Percentiles rank a stretch among this genome's conserved stretches.
Conservation (phyloP, 1,140 invertebrate species). For the Drosophila grimshawi region DNA sequence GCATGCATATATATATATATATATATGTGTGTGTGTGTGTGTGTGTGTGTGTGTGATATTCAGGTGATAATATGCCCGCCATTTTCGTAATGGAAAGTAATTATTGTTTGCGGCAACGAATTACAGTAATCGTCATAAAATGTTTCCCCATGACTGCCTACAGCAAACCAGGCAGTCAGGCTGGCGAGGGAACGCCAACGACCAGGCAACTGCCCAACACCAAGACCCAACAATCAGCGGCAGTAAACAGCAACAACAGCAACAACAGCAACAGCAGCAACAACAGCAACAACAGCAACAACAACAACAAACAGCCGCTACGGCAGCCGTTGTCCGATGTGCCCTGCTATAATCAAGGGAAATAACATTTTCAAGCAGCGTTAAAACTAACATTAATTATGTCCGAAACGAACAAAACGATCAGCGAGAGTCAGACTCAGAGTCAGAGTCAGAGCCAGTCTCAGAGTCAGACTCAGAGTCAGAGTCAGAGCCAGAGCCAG, state of each 20-base stretch:
- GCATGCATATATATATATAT: slow-evolving; percentile 6
- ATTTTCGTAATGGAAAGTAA: slow-evolving; percentile 85
- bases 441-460: neutral
- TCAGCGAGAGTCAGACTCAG: slow-evolving; percentile 33
- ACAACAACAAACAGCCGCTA: slow-evolving; percentile 33
- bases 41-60: slow-evolving; percentile 78
- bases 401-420: slow-evolving; percentile 83
- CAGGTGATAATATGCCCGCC: slow-evolving; percentile 85
- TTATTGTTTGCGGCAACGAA: slow-evolving; percentile 84
- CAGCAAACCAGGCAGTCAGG: slow-evolving; percentile 58
- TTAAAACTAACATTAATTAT: slow-evolving; percentile 85
- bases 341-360: slow-evolving; percentile 84
- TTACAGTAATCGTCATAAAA: slow-evolving; percentile 85
- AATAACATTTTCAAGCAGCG: slow-evolving; percentile 84
- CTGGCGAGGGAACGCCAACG: slow-evolving; percentile 28
- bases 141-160: slow-evolving; percentile 84
- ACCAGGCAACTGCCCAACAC: slow-evolving; percentile 51
- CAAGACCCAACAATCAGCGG: slow-evolving; percentile 76
- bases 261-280: slow-evolving; percentile 30
- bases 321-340: slow-evolving; percentile 54
- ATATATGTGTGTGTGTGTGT: slow-evolving; percentile 28
- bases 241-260: slow-evolving; percentile 67
- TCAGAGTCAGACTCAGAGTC: slow-evolving; percentile 6
- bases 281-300: slow-evolving; percentile 13
- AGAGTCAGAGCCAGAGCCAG: neutral